phyloP scores from a whole-genome alignment of 2,797 vertebrate genomes.

The Choloepus didactylus region DNA sequence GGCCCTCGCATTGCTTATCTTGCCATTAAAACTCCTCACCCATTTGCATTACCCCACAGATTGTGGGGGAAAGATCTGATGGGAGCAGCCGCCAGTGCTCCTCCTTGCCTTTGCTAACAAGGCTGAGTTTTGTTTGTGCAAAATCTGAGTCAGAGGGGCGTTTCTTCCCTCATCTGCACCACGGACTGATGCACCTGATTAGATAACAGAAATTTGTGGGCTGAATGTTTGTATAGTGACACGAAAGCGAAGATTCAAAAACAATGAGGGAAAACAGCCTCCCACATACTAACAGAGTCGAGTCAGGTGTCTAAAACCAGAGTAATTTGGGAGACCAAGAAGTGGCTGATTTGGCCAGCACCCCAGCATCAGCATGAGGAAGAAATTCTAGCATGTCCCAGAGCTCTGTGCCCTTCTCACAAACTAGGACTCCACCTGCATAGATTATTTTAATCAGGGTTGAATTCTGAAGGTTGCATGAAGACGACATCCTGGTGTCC shows the following conservation, averaged over 20 bases:
- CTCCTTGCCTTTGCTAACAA: slow-evolving; percentile 70
- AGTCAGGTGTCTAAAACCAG: slow-evolving; percentile 74
- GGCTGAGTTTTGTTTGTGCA: slow-evolving; percentile 82
- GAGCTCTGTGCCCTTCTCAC: background rate
- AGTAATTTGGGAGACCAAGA: slow-evolving; percentile 22
- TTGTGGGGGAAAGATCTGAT: background rate
- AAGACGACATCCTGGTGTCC: background rate
- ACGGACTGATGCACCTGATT: slow-evolving; percentile 86
- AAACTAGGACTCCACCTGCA: background rate
- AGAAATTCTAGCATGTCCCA: background rate
- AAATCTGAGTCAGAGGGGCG: slow-evolving; percentile 87
- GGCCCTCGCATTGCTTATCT: slow-evolving; percentile 86
- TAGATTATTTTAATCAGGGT: background rate
- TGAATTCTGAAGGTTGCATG: background rate
- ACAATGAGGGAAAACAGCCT: slow-evolving; percentile 75
- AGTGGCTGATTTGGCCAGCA: slow-evolving; percentile 1
- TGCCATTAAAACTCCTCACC: slow-evolving; percentile 83
- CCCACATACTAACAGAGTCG: slow-evolving; percentile 81
- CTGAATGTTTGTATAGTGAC: slow-evolving; percentile 80
- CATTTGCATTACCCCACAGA: slow-evolving; percentile 74
- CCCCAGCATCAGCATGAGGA: background rate
- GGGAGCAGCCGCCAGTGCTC: background rate
- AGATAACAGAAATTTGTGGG: slow-evolving; percentile 85
- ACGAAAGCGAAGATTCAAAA: slow-evolving; percentile 83
- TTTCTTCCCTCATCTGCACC: slow-evolving; percentile 82